These are phyloP conservation scores for Melanotus villosus DNA, from an alignment of 2,888 invertebrate genomes.

Conservation along the genomic window DNA sequence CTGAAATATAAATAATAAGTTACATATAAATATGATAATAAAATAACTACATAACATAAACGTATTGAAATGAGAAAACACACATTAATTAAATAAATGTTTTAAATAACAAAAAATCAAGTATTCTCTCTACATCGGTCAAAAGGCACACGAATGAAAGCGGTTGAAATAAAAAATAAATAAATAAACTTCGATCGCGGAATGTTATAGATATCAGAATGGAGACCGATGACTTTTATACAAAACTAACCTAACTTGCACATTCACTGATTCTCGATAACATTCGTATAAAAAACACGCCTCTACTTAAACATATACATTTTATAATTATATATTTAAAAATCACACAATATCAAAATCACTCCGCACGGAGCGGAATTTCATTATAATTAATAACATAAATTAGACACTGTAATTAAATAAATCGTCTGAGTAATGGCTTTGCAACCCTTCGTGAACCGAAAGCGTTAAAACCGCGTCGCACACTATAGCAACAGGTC, in stretches of 20 bases:
- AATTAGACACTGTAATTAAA: slow-evolving; percentile 65
- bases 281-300: slow-evolving; percentile 67
- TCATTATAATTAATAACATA: slow-evolving; percentile 64
- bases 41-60: slow-evolving; percentile 70
- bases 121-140: slow-evolving; percentile 67
- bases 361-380: slow-evolving; percentile 65
- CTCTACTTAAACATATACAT: slow-evolving; percentile 53
- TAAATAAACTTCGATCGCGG: slow-evolving; percentile 62
- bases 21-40: slow-evolving; percentile 70
- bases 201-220: slow-evolving; percentile 63
- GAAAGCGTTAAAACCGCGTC: slow-evolving; percentile 40
- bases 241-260: slow-evolving; percentile 64
- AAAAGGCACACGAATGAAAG: slow-evolving; percentile 59
- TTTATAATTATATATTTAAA: slow-evolving; percentile 63
- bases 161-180: slow-evolving; percentile 58
- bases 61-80: slow-evolving; percentile 66
- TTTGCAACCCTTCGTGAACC: slow-evolving; percentile 31
- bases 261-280: slow-evolving; percentile 61
- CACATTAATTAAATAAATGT: slow-evolving; percentile 67
- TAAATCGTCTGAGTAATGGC: slow-evolving; percentile 61
- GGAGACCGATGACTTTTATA: slow-evolving; percentile 64
- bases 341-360: slow-evolving; percentile 70
- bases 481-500: slow-evolving; percentile 61
- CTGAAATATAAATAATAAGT: slow-evolving; percentile 69
- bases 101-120: slow-evolving; percentile 69